These are phyloP conservation scores for Parasteatoda tepidariorum DNA, from an alignment of 1,140 invertebrate species.

Conservation along the genomic window DNA sequence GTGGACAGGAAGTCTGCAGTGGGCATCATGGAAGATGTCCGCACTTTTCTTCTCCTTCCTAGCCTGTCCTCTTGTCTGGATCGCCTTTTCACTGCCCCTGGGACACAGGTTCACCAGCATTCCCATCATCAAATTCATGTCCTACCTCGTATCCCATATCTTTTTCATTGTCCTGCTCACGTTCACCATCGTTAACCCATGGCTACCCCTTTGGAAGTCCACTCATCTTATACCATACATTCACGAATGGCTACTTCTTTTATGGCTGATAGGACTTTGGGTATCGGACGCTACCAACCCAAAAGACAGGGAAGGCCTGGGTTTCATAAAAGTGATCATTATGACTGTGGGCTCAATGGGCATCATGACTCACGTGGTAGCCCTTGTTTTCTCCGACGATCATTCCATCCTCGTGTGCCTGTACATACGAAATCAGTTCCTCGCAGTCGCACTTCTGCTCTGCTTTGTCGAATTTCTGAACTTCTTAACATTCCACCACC, in stretches of 20 bases:
- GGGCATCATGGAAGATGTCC: slow-evolving; percentile 94
- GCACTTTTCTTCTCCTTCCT: slow-evolving; percentile 92
- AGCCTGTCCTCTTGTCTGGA: slow-evolving; percentile 94
- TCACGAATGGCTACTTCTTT: slow-evolving; percentile 96
- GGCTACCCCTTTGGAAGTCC: slow-evolving; percentile 71
- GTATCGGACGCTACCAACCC: slow-evolving; percentile 97
- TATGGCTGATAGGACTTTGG: slow-evolving; percentile 95
- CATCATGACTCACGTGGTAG: slow-evolving; percentile 88
- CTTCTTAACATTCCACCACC: slow-evolving; percentile 96
- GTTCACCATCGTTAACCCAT: slow-evolving; percentile 90
- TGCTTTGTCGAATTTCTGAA: slow-evolving; percentile 98
- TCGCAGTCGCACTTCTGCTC: slow-evolving; percentile 92
- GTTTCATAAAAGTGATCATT: slow-evolving; percentile 89
- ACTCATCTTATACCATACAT: slow-evolving; percentile 75
- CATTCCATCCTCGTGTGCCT: slow-evolving; percentile 68
- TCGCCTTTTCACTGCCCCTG: slow-evolving; percentile 94
- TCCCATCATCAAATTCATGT: slow-evolving; percentile 99
- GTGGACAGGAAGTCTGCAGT: slow-evolving; percentile 94
- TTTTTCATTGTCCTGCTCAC: slow-evolving; percentile 94
- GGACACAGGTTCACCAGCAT: slow-evolving; percentile 90
- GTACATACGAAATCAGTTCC: slow-evolving; percentile 95
- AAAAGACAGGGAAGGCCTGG: slow-evolving; percentile 92
- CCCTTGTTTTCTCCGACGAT: slow-evolving; percentile 71
- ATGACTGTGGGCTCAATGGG: slow-evolving; percentile 92
- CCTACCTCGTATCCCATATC: slow-evolving; percentile 97